Conservation (phyloP, 2,888 invertebrate genomes). For the Aphidoletes aphidimyza region DNA sequence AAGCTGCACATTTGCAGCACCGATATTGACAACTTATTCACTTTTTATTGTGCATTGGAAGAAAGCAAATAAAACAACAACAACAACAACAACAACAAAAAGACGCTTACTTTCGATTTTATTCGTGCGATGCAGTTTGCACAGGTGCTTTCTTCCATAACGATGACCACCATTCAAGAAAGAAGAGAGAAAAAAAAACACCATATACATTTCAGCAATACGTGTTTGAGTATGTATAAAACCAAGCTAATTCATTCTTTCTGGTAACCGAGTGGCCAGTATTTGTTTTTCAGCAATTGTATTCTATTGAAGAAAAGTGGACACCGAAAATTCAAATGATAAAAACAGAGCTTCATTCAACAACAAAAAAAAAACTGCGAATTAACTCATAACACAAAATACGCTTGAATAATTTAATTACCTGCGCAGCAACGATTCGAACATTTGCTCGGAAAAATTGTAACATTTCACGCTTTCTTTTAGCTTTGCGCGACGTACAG, state of each 20-base stretch:
- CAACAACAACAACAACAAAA: too few species aligned
- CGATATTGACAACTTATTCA: conserved; percentile 32
- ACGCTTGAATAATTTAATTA: conserved; percentile 23
- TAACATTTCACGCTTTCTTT: conserved; percentile 49
- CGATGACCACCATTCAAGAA: neutral
- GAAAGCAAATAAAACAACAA: too few species aligned
- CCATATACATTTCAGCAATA: neutral
- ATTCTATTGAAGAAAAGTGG: neutral
- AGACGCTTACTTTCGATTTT: conserved; percentile 20
- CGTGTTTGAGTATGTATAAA: neutral
- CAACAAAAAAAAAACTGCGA: neutral
- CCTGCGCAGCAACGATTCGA: neutral
- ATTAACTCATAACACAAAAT: neutral
- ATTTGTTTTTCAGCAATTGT: neutral
- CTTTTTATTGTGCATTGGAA: neutral
- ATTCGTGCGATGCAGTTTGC: neutral
- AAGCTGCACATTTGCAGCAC: neutral
- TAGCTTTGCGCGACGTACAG: neutral
- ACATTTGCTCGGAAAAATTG: neutral
- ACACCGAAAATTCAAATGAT: neutral
- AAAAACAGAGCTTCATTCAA: neutral
- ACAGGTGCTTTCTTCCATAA: conserved; percentile 40
- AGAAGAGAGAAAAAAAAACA: neutral
- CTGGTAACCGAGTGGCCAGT: neutral
- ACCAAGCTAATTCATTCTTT: neutral